Evolutionary conservation across 2,113 vertebrate genomes (phyloP), one percentile per base, ranked within the genome.

Genomic region (Tupaia chinensis): DNA sequence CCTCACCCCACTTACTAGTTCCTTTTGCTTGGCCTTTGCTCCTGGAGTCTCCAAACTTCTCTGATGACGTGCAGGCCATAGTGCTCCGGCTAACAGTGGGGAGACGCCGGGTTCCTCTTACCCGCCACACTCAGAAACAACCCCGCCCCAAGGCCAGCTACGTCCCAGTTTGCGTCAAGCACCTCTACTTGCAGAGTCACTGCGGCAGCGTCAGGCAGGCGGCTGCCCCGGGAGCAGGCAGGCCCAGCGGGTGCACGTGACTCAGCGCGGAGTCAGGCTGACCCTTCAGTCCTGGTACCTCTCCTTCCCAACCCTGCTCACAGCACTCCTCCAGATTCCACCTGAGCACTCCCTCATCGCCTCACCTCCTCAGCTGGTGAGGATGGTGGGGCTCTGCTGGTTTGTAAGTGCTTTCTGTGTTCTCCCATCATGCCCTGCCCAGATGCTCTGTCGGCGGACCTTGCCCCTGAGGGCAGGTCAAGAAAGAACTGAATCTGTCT

Each of bases 171-270:
- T 44, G 23, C 13, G 5, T 4, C 4, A 77, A 25, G 20, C 17
- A 0, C 12, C 19, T 19, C 1, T 44, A 44, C 44, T 44, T 44
- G 4, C 44, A 44, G 4, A 44, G 73, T 13, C 83, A 3, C 6
- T 0, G 27, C 9, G 22, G 32, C 6, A 3, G 1, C 29, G 7
- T 7, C 22, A 3, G 2, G 60, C 54, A n/a, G 61, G 56, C 7
- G 34, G n/a, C 19, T 15, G 53, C 27, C 29, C 15, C 9, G 5
- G 0, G 0, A 32, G 9, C 13, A 15, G 9, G 66, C 61, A 2
- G 17, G 12, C 0, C 3, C 5, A 14, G 27, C 25, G 9, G 63
- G 61, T 0, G 16, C 12, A 61, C 3, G 16, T 0, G 2, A 68
- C 29, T 7, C 8, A 65, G 72, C 0, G 1, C 54, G n/a, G 32